Conservation (phyloP, 2,113 vertebrate genomes). For the Eublepharis macularius region DNA sequence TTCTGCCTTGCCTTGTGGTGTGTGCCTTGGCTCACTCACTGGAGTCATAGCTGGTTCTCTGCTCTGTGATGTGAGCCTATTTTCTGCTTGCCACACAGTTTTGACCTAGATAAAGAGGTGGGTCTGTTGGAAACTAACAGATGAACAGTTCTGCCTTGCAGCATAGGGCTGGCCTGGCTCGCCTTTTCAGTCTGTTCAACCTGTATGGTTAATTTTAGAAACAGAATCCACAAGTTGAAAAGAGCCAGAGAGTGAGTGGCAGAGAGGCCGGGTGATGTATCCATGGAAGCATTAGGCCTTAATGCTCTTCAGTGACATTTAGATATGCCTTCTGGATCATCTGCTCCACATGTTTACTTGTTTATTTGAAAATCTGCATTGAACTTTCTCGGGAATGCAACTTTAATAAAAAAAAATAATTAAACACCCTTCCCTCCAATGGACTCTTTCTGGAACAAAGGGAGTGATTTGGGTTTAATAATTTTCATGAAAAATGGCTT, state of each 20-base stretch:
- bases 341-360: slow-evolving; percentile 27
- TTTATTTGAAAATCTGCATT: slow-evolving; percentile 50
- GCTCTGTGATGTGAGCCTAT: too few species aligned
- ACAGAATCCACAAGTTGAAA: background rate
- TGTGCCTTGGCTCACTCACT: background rate
- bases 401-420: slow-evolving; percentile 11
- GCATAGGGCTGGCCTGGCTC: background rate
- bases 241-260: background rate
- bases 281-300: fast-evolving
- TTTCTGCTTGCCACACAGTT: background rate
- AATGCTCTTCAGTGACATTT: slow-evolving; percentile 39
- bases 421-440: background rate
- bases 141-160: background rate
- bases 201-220: background rate
- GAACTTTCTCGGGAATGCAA: slow-evolving; percentile 28
- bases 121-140: too few species aligned
- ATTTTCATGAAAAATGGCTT: background rate
- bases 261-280: background rate
- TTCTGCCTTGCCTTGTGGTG: background rate
- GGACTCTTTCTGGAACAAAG: background rate
- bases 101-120: background rate
- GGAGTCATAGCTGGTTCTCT: background rate
- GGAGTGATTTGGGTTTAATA: background rate
- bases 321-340: slow-evolving; percentile 15
- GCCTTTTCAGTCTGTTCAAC: background rate